These are phyloP conservation scores for Alosa alosa DNA, from an alignment of 2,113 vertebrate genomes.

Conservation along the genomic window DNA sequence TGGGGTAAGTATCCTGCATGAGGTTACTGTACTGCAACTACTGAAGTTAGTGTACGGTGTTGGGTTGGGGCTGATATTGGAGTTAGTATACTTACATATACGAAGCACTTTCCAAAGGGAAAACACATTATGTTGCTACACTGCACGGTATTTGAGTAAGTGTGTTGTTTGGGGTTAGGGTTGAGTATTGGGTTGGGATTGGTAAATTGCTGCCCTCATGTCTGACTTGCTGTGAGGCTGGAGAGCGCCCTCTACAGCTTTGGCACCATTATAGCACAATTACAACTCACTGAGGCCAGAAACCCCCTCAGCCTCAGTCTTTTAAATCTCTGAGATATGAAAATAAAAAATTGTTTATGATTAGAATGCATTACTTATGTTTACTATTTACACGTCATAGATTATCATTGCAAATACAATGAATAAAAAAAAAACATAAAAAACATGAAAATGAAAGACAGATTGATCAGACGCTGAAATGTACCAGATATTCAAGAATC, in stretches of 20 bases:
- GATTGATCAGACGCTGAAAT: slow-evolving; percentile 5
- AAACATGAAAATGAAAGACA: slow-evolving; percentile 22
- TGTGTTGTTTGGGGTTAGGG: neutral
- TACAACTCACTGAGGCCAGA: neutral
- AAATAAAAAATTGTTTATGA: slow-evolving; percentile 38
- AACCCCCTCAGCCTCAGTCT: neutral
- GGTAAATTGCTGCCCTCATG: neutral
- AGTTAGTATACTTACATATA: no score
- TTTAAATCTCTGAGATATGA: slow-evolving; percentile 35
- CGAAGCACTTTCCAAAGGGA: no score
- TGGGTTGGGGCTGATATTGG: neutral
- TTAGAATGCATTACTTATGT: slow-evolving; percentile 33
- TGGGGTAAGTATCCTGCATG: no score
- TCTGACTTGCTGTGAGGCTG: neutral
- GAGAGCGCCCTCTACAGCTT: slow-evolving; percentile 10
- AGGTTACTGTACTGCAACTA: no score
- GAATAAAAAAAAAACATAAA: slow-evolving; percentile 26
- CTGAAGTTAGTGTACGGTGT: neutral
- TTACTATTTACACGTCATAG: slow-evolving; percentile 37
- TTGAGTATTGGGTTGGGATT: neutral
- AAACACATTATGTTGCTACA: no score
- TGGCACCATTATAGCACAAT: slow-evolving; percentile 28
- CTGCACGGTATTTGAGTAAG: no score
- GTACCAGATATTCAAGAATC: slow-evolving; percentile 2
- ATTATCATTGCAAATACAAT: slow-evolving; percentile 50